Percentiles rank a stretch among this genome's conserved stretches.
Evolutionary conservation across 2,888 invertebrate species (phyloP).

Genomic region (Machimus rusticus): DNA sequence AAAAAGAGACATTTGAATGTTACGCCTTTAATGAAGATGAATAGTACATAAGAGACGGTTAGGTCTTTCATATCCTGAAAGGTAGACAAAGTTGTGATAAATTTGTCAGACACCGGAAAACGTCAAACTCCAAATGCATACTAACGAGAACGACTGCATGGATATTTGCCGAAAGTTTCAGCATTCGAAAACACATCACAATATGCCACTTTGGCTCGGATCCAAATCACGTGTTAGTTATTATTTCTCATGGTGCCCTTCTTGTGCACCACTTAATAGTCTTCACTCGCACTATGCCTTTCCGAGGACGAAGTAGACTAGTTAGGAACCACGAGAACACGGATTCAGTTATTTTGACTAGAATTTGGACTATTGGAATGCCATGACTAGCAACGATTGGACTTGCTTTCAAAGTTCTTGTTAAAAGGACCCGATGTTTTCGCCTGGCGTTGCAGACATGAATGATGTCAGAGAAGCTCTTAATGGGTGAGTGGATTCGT

Average conservation of each 20-base stretch:
- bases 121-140: not conserved
- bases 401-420: not conserved
- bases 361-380: not conserved
- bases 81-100: not conserved
- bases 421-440: not conserved
- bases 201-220: not conserved
- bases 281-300: not conserved
- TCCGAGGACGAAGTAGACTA: not conserved
- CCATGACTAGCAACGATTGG: not conserved
- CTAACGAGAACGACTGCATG: not conserved
- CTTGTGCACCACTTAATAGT: not conserved
- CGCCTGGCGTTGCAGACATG: not conserved
- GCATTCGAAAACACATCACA: not conserved
- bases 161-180: not conserved
- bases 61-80: not conserved
- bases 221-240: not conserved
- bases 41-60: not conserved
- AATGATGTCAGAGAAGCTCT: not conserved
- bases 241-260: not conserved
- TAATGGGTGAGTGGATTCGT: not conserved
- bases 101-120: not conserved
- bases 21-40: not conserved
- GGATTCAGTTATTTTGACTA: not conserved
- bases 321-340: not conserved
- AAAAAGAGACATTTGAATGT: not conserved